Conservation (phyloP, 2,888 invertebrate genomes). For the Bombyx huttoni region DNA sequence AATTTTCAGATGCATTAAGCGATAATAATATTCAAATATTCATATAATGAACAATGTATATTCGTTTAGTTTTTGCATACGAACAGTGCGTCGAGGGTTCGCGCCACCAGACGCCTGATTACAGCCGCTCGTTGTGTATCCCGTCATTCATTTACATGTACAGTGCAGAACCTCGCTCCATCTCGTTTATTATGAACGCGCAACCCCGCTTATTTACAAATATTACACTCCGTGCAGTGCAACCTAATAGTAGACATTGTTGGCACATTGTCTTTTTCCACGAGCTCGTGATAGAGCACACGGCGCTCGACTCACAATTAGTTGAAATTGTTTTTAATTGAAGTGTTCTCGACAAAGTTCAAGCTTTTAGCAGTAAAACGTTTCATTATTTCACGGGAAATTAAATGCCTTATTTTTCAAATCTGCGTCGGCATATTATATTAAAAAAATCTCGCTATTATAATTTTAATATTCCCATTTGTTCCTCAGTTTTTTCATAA, state of each 20-base stretch:
- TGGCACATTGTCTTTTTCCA: slow-evolving; percentile 26
- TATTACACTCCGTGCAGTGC: slow-evolving; percentile 44
- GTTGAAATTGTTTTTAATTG: slow-evolving; percentile 17
- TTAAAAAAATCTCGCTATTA: no score
- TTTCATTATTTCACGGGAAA: slow-evolving; percentile 6
- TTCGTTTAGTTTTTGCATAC: slow-evolving; percentile 53
- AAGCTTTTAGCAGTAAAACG: slow-evolving; percentile 9
- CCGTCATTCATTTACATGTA: slow-evolving; percentile 64
- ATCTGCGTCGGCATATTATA: no score
- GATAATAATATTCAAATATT: slow-evolving; percentile 18
- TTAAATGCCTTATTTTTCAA: background rate
- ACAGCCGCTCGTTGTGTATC: slow-evolving; percentile 20
- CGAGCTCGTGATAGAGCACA: slow-evolving; percentile 22
- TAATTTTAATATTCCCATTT: no score
- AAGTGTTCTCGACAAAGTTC: slow-evolving; percentile 14
- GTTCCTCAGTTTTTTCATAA: no score
- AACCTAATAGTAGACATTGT: slow-evolving; percentile 29
- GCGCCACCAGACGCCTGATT: slow-evolving; percentile 58
- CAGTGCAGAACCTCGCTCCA: slow-evolving; percentile 56
- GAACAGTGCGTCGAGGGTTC: slow-evolving; percentile 19
- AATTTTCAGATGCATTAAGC: no score
- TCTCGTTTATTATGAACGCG: slow-evolving; percentile 66
- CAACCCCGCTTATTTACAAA: slow-evolving; percentile 48
- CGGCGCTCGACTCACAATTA: slow-evolving; percentile 15
- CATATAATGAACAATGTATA: slow-evolving; percentile 24